A percentile compares a stretch with the other conserved stretches of the same genome.
These are phyloP conservation scores for Tipula unca DNA, from an alignment of 2,888 invertebrate species.

Conservation along the genomic window DNA sequence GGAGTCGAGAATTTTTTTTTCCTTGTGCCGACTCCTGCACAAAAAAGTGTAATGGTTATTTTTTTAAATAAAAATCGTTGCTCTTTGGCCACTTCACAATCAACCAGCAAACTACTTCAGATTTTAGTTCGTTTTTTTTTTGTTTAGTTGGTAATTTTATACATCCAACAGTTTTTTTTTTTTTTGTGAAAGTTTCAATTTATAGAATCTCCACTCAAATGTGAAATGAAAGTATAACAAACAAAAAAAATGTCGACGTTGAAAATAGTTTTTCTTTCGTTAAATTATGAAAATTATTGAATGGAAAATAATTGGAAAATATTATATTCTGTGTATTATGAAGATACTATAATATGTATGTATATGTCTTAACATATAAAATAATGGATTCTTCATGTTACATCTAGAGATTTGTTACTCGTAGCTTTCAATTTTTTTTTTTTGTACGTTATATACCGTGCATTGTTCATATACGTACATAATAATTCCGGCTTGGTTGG, in stretches of 20 bases:
- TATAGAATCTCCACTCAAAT: not conserved
- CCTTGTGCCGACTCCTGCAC: too few species aligned
- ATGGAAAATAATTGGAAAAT: not conserved
- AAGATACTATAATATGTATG: too few species aligned
- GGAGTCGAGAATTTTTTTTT: too few species aligned
- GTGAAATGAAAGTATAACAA: not conserved
- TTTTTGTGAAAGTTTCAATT: not conserved
- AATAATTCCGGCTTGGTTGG: too few species aligned
- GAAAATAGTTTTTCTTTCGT: not conserved
- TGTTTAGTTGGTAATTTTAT: not conserved
- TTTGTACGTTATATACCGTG: too few species aligned
- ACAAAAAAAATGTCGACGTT: not conserved
- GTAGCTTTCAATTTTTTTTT: not conserved
- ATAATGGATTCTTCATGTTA: not conserved
- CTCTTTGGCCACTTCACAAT: not conserved
- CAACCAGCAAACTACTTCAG: not conserved
- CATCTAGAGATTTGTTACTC: not conserved
- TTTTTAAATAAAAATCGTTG: not conserved
- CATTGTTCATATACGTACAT: too few species aligned
- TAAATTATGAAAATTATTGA: not conserved
- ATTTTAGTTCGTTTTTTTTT: not conserved
- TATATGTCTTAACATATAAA: too few species aligned
- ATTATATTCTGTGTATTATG: not conserved
- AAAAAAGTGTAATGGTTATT: not conserved
- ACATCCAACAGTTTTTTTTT: not conserved